Percentiles rank a stretch among this genome's conserved stretches.
These are phyloP conservation scores for Chroicocephalus ridibundus DNA, from an alignment of 2,113 vertebrate species.

Conservation along the genomic window DNA sequence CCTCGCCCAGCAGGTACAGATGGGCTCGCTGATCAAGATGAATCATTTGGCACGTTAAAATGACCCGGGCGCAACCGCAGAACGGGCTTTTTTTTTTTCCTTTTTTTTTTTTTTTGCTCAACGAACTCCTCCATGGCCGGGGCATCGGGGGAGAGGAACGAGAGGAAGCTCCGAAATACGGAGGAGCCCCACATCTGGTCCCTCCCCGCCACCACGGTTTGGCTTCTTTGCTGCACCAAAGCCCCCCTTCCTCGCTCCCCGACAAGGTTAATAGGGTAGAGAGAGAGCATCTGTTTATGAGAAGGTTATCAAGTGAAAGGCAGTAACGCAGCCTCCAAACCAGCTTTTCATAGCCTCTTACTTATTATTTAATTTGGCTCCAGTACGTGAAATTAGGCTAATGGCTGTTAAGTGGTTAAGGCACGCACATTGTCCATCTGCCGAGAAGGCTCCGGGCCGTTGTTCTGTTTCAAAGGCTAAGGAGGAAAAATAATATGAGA, in stretches of 20 bases:
- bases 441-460: constrained; percentile 76
- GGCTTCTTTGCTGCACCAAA: neutral
- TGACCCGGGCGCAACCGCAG: neutral
- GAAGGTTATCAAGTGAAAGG: constrained; percentile 72
- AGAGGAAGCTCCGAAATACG: neutral
- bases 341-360: constrained; percentile 80
- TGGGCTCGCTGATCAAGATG: constrained; percentile 49
- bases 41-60: constrained; percentile 40
- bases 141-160: accelerated
- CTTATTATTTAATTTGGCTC: constrained; percentile 85
- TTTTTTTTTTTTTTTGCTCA: neutral
- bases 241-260: neutral
- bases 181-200: neutral
- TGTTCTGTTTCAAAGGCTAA: constrained; percentile 78
- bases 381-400: constrained; percentile 78
- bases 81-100: neutral
- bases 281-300: constrained; percentile 75
- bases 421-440: constrained; percentile 79
- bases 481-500: constrained; percentile 69
- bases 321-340: constrained; percentile 72
- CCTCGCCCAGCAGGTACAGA: constrained; percentile 64
- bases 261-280: constrained; percentile 71
- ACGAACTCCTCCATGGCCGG: neutral
- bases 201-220: neutral
- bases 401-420: constrained; percentile 82